phyloP scores from a whole-genome alignment of 2,888 invertebrate species.

The Dioctria rufipes region DNA sequence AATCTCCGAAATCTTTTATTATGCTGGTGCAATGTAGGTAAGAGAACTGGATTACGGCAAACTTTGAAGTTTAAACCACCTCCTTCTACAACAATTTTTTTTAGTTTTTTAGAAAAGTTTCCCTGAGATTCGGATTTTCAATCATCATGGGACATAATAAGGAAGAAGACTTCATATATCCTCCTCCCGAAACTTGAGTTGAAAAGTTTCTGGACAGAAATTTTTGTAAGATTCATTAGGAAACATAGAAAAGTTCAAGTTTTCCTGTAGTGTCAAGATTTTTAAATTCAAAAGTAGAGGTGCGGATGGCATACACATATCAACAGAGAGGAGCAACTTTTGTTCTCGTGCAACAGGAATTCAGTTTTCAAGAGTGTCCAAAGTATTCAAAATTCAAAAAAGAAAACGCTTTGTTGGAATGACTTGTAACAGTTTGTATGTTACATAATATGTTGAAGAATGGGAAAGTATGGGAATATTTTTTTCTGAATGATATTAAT shows the following conservation, averaged over 20 bases:
- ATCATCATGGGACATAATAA: slow-evolving; percentile 43
- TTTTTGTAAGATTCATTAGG: slow-evolving; percentile 34
- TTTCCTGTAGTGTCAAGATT: slow-evolving; percentile 19
- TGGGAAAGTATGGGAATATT: too few relatives aligned
- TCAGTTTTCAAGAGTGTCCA: too few relatives aligned
- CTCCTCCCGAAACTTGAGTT: background rate
- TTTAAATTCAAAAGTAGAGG: slow-evolving; percentile 12
- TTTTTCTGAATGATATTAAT: too few relatives aligned
- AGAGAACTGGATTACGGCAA: slow-evolving; percentile 36
- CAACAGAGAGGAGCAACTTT: background rate
- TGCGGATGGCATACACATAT: background rate
- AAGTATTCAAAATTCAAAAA: too few relatives aligned
- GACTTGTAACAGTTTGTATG: too few relatives aligned
- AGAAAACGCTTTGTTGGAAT: too few relatives aligned
- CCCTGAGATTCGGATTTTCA: slow-evolving; percentile 35
- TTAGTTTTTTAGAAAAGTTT: slow-evolving; percentile 18
- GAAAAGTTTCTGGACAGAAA: background rate
- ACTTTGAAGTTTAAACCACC: slow-evolving; percentile 10
- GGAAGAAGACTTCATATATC: slow-evolving; percentile 28
- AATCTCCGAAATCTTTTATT: slow-evolving; percentile 50
- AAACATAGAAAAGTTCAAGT: slow-evolving; percentile 46
- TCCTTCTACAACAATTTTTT: slow-evolving; percentile 30
- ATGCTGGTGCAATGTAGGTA: slow-evolving; percentile 40
- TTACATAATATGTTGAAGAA: too few relatives aligned
- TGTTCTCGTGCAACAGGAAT: background rate